Percentiles rank a stretch among this genome's conserved stretches.
Evolutionary conservation across 2,888 invertebrate genomes (phyloP).

Genomic region (Catocala nupta): DNA sequence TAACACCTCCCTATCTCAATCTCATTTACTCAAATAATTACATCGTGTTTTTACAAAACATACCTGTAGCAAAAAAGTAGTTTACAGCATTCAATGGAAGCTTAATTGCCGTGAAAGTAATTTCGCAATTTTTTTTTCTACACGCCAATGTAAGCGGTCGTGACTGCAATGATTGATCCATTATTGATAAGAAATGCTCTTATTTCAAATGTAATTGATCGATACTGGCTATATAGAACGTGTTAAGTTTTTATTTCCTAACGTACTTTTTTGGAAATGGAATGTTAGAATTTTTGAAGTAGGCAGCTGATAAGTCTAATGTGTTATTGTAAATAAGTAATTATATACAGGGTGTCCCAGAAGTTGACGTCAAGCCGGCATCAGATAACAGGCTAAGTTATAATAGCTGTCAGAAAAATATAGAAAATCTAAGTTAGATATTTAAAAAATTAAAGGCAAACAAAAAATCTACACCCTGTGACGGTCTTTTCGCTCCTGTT

Average conservation of each 20-base stretch:
- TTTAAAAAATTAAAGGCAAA: too few relatives aligned
- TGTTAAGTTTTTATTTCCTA: constrained; percentile 77
- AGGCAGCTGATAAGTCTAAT: too few relatives aligned
- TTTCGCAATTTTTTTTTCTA: constrained; percentile 19
- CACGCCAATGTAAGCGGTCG: constrained; percentile 53
- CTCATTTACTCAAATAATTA: not conserved
- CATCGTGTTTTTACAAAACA: not conserved
- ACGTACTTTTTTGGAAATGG: constrained; percentile 58
- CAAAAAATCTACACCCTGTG: too few relatives aligned
- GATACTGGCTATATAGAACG: constrained; percentile 75
- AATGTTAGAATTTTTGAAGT: constrained; percentile 19
- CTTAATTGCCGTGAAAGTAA: constrained; percentile 11
- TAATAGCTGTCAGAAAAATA: too few relatives aligned
- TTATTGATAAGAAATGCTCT: constrained; percentile 85
- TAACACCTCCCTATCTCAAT: too few relatives aligned
- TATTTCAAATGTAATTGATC: constrained; percentile 85
- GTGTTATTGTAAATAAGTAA: too few relatives aligned
- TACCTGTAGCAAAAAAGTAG: not conserved
- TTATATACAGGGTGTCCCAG: too few relatives aligned
- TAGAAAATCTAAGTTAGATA: too few relatives aligned
- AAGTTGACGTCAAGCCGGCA: too few relatives aligned
- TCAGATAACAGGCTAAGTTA: too few relatives aligned
- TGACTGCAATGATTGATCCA: constrained; percentile 77
- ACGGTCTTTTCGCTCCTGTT: too few relatives aligned
- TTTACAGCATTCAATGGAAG: constrained; percentile 12